Evolutionary conservation across 2,113 vertebrate species (phyloP).

Genomic region (Ramphastos sulfuratus): DNA sequence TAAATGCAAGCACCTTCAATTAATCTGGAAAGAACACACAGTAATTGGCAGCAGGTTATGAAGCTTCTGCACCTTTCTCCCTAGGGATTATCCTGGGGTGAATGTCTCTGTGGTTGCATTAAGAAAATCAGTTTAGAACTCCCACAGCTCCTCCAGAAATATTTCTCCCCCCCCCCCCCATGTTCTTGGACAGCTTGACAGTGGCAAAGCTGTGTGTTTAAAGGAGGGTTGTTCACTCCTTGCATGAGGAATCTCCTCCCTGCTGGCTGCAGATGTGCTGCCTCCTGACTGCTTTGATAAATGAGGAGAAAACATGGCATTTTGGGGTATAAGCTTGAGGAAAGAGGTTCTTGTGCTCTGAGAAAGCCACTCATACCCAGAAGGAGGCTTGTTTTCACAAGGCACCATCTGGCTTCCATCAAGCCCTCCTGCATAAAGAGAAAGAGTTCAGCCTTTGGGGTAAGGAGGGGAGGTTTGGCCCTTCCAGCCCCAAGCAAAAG

Average conservation of each 20-base stretch:
- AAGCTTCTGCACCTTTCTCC: neutral
- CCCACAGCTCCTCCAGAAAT: neutral
- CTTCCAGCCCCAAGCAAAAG: neutral
- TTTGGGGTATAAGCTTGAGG: neutral
- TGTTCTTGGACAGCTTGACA: neutral
- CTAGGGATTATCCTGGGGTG: neutral
- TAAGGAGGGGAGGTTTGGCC: neutral
- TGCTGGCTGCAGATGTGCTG: neutral
- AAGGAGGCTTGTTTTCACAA: neutral
- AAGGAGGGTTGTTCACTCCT: neutral
- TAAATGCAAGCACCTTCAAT: neutral
- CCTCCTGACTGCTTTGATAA: neutral
- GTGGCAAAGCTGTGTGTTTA: neutral
- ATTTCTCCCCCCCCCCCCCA: neutral
- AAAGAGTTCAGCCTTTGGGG: neutral
- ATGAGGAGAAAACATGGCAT: neutral
- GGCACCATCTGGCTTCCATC: neutral
- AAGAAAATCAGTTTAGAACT: neutral
- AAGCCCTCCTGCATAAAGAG: neutral
- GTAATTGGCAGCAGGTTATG: neutral
- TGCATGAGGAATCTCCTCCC: neutral
- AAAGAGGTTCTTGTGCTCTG: neutral
- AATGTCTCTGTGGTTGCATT: neutral
- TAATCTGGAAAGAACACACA: neutral
- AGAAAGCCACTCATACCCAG: neutral